These are phyloP conservation scores for Helleia helle DNA, from an alignment of 2,888 invertebrate genomes.

Conservation along the genomic window DNA sequence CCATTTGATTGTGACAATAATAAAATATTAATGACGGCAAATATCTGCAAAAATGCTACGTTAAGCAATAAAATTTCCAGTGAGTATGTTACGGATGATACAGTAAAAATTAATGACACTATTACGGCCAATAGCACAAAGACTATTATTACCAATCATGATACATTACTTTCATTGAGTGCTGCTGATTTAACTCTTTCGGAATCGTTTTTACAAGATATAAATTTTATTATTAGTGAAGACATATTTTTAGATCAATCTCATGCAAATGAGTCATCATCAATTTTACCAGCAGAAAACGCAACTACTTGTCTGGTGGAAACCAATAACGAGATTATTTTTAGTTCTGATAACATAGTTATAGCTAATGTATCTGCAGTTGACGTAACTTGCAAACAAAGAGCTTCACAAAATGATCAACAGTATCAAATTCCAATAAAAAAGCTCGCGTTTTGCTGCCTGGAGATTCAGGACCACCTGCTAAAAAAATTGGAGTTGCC, in stretches of 20 bases:
- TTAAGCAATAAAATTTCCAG: neutral
- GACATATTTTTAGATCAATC: neutral
- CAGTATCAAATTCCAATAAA: too few relatives aligned
- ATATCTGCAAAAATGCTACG: neutral
- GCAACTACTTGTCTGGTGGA: neutral
- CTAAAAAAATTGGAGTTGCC: too few relatives aligned
- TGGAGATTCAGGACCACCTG: too few relatives aligned
- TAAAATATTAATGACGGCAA: neutral
- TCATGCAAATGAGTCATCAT: neutral
- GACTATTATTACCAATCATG: neutral
- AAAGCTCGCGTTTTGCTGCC: too few relatives aligned
- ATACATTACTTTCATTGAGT: neutral
- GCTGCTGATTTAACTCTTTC: neutral
- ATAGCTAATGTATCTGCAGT: too few relatives aligned
- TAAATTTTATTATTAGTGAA: neutral
- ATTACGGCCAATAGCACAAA: neutral
- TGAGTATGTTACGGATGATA: neutral
- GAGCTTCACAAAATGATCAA: too few relatives aligned
- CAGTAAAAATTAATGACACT: neutral
- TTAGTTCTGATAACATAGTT: too few relatives aligned
- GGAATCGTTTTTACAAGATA: neutral
- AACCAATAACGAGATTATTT: neutral
- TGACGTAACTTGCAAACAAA: too few relatives aligned
- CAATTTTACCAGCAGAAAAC: neutral
- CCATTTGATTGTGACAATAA: conserved; percentile 1